A percentile compares a stretch with the other conserved stretches of the same genome.
Evolutionary conservation across 1,140 invertebrate genomes (phyloP).

Genomic region (Hydropsyche tenuis): DNA sequence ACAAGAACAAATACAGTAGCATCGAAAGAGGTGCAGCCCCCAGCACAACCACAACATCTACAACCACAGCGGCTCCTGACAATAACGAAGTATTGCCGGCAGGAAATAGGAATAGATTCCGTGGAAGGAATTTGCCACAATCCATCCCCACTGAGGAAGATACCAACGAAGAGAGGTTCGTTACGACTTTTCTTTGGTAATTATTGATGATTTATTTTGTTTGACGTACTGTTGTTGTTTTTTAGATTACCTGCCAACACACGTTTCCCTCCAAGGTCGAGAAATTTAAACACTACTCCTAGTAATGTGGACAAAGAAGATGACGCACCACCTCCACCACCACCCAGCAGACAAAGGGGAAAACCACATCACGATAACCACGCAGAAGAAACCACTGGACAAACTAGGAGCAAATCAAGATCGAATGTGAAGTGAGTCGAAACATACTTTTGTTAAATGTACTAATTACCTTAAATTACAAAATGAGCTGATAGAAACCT

Average conservation of each 20-base stretch:
- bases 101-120: slow-evolving; percentile 60
- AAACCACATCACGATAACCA: slow-evolving; percentile 58
- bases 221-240: slow-evolving; percentile 38
- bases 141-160: slow-evolving; percentile 61
- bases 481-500: too few species aligned
- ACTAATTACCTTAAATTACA: not conserved
- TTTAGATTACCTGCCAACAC: slow-evolving; percentile 76
- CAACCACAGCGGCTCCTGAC: slow-evolving; percentile 57
- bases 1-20: slow-evolving; percentile 71
- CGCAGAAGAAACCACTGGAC: slow-evolving; percentile 59
- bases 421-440: slow-evolving; percentile 58
- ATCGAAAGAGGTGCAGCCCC: slow-evolving; percentile 68
- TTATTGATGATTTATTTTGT: too few species aligned
- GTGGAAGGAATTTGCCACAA: slow-evolving; percentile 65
- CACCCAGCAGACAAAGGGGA: slow-evolving; percentile 55
- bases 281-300: slow-evolving; percentile 64
- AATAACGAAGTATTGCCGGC: slow-evolving; percentile 74
- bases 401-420: slow-evolving; percentile 59
- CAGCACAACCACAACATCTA: slow-evolving; percentile 53
- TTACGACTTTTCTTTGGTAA: not conserved
- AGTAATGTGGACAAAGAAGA: slow-evolving; percentile 53
- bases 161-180: slow-evolving; percentile 61
- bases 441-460: not conserved
- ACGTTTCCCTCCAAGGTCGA: slow-evolving; percentile 76
- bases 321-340: slow-evolving; percentile 43